These are phyloP conservation scores for Lethenteron reissneri DNA, from an alignment of 2,113 vertebrate genomes.

Conservation along the genomic window DNA sequence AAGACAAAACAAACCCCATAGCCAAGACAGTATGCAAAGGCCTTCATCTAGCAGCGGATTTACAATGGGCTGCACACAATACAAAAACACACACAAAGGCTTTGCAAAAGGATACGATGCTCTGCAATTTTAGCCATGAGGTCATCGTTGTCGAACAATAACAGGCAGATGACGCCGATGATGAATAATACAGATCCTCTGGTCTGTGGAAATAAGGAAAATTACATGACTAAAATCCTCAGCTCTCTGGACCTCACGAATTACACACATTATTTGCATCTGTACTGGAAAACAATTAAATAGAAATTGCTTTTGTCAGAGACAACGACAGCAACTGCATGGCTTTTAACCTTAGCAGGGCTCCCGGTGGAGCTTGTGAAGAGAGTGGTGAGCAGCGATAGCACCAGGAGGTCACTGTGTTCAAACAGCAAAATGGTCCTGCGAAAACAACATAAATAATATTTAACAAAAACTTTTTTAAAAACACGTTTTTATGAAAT, in stretches of 20 bases:
- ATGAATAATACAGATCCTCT: conserved; percentile 88
- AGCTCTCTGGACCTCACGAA: neutral
- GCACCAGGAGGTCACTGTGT: conserved; percentile 68
- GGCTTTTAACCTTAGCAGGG: conserved; percentile 56
- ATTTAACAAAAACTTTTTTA: too few species aligned
- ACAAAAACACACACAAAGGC: neutral
- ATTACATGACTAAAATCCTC: neutral
- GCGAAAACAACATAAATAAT: conserved; percentile 8
- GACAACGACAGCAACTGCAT: neutral
- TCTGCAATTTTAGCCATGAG: conserved; percentile 98
- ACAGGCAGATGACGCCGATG: conserved; percentile 72
- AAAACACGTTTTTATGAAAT: neutral
- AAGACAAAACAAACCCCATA: neutral
- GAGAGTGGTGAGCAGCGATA: conserved; percentile 71
- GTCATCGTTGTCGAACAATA: conserved; percentile 94
- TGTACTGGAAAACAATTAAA: neutral
- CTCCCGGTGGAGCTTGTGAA: conserved; percentile 77
- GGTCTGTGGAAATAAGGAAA: conserved; percentile 30
- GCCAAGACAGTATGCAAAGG: neutral
- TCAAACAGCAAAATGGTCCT: conserved; percentile 81
- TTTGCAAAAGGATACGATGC: conserved; percentile 73
- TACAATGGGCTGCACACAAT: neutral
- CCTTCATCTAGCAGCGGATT: neutral
- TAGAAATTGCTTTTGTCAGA: neutral
- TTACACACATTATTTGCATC: conserved; percentile 2